Percentiles rank a stretch among this genome's conserved stretches.
These are phyloP conservation scores for Pachydiplax longipennis DNA, from an alignment of 2,888 invertebrate species.

Conservation along the genomic window DNA sequence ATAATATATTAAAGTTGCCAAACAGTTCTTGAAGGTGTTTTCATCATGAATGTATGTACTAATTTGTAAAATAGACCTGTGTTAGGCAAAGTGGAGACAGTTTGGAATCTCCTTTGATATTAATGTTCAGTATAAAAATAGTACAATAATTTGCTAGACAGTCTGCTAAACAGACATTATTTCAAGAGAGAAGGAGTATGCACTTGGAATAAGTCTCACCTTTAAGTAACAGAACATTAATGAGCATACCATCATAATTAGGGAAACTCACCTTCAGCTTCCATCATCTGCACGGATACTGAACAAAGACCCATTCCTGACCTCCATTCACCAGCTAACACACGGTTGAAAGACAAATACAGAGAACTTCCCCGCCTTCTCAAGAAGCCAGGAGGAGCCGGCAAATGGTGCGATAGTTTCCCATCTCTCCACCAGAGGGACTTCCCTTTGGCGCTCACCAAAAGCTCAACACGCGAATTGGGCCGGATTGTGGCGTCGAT, in stretches of 20 bases:
- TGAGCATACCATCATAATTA: too few species aligned
- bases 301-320: conserved; percentile 48
- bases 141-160: too few species aligned
- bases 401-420: conserved; percentile 46
- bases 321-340: conserved; percentile 47
- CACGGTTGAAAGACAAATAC: conserved; percentile 48
- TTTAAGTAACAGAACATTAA: not conserved
- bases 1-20: too few species aligned
- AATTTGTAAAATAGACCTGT: too few species aligned
- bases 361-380: not conserved
- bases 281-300: conserved; percentile 47
- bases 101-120: too few species aligned
- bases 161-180: too few species aligned
- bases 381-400: conserved; percentile 47
- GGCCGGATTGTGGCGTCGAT: conserved; percentile 48
- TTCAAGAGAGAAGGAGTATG: too few species aligned
- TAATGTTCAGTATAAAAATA: too few species aligned
- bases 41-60: too few species aligned
- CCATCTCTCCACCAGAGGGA: conserved; percentile 49
- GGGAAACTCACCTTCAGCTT: conserved; percentile 47
- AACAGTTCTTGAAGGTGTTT: too few species aligned
- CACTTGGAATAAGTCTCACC: too few species aligned
- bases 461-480: conserved; percentile 32
- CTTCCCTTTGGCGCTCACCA: not conserved
- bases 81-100: too few species aligned